Evolutionary conservation across 1,140 invertebrate species (phyloP).

Genomic region (Drosophila insularis): DNA sequence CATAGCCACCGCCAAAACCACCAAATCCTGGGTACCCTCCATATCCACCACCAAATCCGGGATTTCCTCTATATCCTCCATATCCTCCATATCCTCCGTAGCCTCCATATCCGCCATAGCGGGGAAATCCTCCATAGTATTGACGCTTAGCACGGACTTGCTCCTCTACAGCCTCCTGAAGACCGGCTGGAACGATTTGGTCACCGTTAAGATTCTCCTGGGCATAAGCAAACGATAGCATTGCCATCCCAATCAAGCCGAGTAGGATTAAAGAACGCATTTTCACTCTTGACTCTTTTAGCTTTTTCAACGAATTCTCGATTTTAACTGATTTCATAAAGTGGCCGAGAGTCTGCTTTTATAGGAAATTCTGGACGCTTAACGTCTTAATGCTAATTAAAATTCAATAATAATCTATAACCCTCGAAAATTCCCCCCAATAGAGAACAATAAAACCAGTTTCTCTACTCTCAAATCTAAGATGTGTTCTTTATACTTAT

Average conservation of each 20-base stretch:
- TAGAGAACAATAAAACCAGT: not conserved
- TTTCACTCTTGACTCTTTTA: slow-evolving; percentile 20
- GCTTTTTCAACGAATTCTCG: slow-evolving; percentile 25
- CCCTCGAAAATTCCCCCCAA: not conserved
- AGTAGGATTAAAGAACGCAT: slow-evolving; percentile 46
- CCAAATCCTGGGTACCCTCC: not conserved
- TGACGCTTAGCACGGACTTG: slow-evolving; percentile 15
- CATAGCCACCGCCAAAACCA: not conserved
- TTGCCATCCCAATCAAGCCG: not conserved
- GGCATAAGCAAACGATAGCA: slow-evolving; percentile 6
- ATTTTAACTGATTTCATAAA: slow-evolving; percentile 25
- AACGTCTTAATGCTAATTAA: slow-evolving; percentile 31
- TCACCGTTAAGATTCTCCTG: not conserved
- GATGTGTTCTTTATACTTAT: not conserved
- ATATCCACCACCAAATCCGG: not conserved
- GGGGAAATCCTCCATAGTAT: not conserved
- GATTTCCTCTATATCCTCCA: not conserved
- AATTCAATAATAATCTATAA: slow-evolving; percentile 3
- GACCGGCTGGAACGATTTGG: not conserved
- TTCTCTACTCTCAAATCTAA: not conserved
- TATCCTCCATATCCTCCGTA: not conserved
- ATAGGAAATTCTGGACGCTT: slow-evolving; percentile 39
- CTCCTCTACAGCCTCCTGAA: slow-evolving; percentile 6
- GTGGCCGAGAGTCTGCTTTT: slow-evolving; percentile 48
- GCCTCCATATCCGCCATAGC: slow-evolving; percentile 1